Base-by-base conservation (phyloP, 35 echinoderm and acorn worm genomes). In the Eucidaris tribuloides region DNA sequence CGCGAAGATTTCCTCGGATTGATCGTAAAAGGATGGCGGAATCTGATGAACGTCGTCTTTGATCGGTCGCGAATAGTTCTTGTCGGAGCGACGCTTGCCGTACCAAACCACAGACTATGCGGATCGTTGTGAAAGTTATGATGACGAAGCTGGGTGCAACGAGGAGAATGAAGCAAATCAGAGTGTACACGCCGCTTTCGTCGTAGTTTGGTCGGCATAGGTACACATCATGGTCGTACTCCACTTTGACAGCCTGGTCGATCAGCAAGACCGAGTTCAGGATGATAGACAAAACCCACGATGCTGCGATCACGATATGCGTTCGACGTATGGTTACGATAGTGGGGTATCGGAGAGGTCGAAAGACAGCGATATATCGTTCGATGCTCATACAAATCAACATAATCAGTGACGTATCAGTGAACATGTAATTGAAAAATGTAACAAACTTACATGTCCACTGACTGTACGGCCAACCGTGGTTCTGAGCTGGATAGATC, bases 341-440 rank as follows among this genome's bases (percentile, higher is more conserved):
- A 27, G 33, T 24, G 0, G 33, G 65, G 36, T 38, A 38, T 15
- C 42, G 65, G 15, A 71, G 42, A 0, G 65, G 65, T 18, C 42
- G 42, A 71, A 71, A 71, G 0, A 71, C 65, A 0, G 65, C 65
- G n/a, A 71, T 71, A 40, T 71, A 71, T 71, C 65, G 65, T 71
- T 71, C 65, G 18, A 71, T 32, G 27, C 65, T 71, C 65, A 71
- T 71, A 5, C 65, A 32, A 13, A 31, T 40, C 4, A n/a, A 38
- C 65, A 71, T 71, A 18, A 40, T 31, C 27, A 71, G 42, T 31
- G 65, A 71, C 36, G 42, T 40, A 4, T 71, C 65, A 6, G 65
- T 31, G 15, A 71, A 71, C 33, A 30, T 38, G 19, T 40, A 32
- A 18, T 71, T 32, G 42, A 27, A 31, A 32, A 71, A 71, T 5